These are phyloP conservation scores for Aporophyla nigra DNA, from an alignment of 2,888 invertebrate genomes.

Conservation along the genomic window DNA sequence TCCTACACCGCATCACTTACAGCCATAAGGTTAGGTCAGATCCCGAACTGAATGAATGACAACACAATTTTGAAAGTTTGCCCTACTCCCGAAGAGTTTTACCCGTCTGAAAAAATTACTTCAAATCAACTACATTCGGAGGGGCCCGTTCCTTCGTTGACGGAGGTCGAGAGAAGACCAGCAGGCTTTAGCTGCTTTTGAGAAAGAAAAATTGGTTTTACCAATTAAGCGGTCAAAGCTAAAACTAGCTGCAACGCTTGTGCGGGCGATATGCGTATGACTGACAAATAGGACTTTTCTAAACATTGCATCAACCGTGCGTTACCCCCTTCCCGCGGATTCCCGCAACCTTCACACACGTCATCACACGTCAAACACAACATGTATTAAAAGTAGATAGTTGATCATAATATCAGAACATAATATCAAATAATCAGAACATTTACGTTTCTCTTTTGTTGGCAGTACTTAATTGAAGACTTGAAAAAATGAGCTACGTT, in stretches of 20 bases:
- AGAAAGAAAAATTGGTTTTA: neutral
- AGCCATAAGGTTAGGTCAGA: no score
- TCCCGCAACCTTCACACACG: neutral
- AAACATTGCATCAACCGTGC: neutral
- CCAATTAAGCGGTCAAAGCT: neutral
- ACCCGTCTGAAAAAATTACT: no score
- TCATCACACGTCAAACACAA: neutral
- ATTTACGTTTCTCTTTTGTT: conserved; percentile 17
- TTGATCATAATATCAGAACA: no score
- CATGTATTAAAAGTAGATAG: neutral
- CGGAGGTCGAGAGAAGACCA: no score
- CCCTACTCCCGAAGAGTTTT: no score
- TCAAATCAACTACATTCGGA: no score
- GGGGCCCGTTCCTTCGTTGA: no score
- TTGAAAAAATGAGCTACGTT: conserved; percentile 64
- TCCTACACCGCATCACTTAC: no score
- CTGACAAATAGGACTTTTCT: neutral
- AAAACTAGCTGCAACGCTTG: neutral
- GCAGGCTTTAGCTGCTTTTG: neutral
- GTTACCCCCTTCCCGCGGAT: neutral
- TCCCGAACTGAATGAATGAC: no score
- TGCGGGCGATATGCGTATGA: neutral
- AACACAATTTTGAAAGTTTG: no score
- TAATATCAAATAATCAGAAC: no score
- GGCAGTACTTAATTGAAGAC: conserved; percentile 66